Conservation (phyloP, 2,113 vertebrate genomes). For the Vimba vimba region DNA sequence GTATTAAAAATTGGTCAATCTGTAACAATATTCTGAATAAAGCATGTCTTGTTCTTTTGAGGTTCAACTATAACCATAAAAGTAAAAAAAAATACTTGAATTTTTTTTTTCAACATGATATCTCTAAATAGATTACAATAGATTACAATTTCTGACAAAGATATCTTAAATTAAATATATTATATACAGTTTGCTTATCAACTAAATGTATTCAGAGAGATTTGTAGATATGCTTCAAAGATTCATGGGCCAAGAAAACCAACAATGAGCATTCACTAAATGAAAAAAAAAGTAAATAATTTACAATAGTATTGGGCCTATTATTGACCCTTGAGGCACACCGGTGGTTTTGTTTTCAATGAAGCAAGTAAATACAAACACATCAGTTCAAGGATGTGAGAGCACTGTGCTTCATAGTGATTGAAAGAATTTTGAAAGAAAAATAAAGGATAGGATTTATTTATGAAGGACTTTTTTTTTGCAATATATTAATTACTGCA, state of each 20-base stretch:
- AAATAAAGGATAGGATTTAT: not conserved
- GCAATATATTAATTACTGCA: not conserved
- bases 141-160: too few relatives aligned
- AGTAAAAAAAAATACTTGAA: not conserved
- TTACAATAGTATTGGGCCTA: not conserved
- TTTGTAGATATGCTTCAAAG: not conserved
- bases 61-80: not conserved
- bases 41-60: not conserved
- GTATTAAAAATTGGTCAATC: not conserved
- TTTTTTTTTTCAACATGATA: not conserved
- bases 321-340: not conserved
- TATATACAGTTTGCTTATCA: slow-evolving; percentile 62
- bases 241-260: not conserved
- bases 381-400: not conserved
- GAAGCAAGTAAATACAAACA: not conserved
- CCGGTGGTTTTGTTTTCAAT: not conserved
- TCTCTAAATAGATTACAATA: not conserved
- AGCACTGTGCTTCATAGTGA: not conserved
- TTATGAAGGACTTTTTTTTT: not conserved
- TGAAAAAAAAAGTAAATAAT: not conserved
- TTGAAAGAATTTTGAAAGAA: not conserved
- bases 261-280: not conserved
- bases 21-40: not conserved
- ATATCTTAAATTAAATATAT: too few relatives aligned
- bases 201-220: not conserved